These are phyloP conservation scores for Callipepla californica DNA, from an alignment of 2,113 vertebrate genomes.

Conservation along the genomic window DNA sequence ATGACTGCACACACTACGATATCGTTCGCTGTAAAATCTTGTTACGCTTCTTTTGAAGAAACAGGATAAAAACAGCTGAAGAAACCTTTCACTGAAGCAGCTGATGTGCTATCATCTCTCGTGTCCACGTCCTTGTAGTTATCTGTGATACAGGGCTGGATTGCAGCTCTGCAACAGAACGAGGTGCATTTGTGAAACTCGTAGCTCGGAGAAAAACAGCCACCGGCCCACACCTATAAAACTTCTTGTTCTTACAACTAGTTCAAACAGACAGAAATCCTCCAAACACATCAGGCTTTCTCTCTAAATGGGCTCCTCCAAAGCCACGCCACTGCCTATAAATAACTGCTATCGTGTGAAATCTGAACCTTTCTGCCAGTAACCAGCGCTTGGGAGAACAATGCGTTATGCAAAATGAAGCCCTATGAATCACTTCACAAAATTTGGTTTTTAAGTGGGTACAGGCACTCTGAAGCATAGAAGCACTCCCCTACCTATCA, in stretches of 20 bases:
- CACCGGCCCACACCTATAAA: background rate
- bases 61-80: accelerated
- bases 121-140: background rate
- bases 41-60: background rate
- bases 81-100: background rate
- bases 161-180: background rate
- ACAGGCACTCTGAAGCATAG: slow-evolving; percentile 40
- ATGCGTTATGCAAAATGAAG: slow-evolving; percentile 57
- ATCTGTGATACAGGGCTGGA: background rate
- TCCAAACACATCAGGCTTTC: background rate
- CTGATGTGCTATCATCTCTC: background rate
- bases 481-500: slow-evolving; percentile 6
- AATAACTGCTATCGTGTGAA: slow-evolving; percentile 49
- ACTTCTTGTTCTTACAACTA: background rate
- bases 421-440: slow-evolving; percentile 50
- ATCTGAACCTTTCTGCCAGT: slow-evolving; percentile 36
- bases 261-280: background rate
- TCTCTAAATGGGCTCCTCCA: slow-evolving; percentile 32
- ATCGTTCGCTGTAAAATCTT: background rate
- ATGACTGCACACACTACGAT: background rate
- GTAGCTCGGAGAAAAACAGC: background rate
- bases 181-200: background rate
- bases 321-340: slow-evolving; percentile 42
- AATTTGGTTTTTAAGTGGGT: slow-evolving; percentile 57
- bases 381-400: slow-evolving; percentile 44